Evolutionary conservation across 2,888 invertebrate species (phyloP).

Genomic region (Orchestes rusci): DNA sequence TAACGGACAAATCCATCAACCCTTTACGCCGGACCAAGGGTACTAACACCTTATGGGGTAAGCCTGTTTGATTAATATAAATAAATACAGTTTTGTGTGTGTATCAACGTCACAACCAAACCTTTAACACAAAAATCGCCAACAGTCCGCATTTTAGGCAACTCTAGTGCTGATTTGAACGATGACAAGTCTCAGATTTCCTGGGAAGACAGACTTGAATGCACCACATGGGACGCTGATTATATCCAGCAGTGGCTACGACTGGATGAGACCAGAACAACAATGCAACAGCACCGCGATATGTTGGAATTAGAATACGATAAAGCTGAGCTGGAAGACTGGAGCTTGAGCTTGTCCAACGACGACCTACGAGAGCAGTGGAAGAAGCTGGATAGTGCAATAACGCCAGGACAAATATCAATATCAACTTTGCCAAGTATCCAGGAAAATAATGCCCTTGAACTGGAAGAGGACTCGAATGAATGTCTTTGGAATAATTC

Average conservation of each 20-base stretch:
- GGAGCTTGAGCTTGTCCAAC: conserved; percentile 67
- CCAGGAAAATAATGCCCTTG: conserved; percentile 64
- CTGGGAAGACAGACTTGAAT: conserved; percentile 56
- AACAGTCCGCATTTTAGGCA: conserved; percentile 31
- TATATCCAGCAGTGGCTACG: conserved; percentile 71
- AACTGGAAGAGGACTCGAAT: conserved; percentile 66
- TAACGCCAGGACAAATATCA: conserved; percentile 51
- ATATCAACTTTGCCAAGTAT: conserved; percentile 63
- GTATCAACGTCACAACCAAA: conserved; percentile 7
- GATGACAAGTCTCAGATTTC: conserved; percentile 44
- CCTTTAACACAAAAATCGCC: conserved; percentile 1
- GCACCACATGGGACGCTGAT: conserved; percentile 61
- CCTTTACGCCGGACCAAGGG: conserved; percentile 54
- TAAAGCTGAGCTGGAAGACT: conserved; percentile 69
- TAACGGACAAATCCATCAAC: conserved; percentile 49
- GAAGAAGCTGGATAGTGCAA: conserved; percentile 33
- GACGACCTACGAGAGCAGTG: conserved; percentile 55
- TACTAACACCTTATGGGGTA: conserved; percentile 43
- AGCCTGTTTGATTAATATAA: too few species aligned
- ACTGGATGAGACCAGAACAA: conserved; percentile 63
- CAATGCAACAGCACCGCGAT: conserved; percentile 60
- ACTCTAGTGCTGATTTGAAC: conserved; percentile 34
- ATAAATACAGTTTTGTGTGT: too few species aligned
- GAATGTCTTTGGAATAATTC: conserved; percentile 71
- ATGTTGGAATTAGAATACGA: conserved; percentile 66